Evolutionary conservation across 2,113 vertebrate genomes (phyloP).

Genomic region (Plotosus lineatus): DNA sequence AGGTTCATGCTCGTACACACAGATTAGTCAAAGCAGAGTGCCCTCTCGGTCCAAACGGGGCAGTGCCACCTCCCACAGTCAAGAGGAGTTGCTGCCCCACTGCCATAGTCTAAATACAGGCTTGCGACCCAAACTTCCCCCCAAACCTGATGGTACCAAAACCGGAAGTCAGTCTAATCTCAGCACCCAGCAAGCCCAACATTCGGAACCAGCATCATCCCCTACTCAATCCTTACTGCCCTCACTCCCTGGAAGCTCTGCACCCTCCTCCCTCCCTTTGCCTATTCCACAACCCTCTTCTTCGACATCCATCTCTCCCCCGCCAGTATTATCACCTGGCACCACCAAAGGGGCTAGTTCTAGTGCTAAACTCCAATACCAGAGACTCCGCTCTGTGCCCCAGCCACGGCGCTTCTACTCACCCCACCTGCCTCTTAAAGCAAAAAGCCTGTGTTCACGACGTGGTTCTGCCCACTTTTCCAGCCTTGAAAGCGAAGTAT

Average conservation of each 20-base stretch:
- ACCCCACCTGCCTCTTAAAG: constrained; percentile 80
- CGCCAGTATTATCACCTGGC: constrained; percentile 56
- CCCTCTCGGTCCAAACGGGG: constrained; percentile 75
- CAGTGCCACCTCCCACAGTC: constrained; percentile 75
- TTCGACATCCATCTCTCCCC: constrained; percentile 70
- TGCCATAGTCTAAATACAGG: constrained; percentile 78
- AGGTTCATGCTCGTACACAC: constrained; percentile 76
- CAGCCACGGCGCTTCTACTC: constrained; percentile 79
- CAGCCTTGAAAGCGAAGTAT: constrained; percentile 93
- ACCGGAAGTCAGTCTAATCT: constrained; percentile 90
- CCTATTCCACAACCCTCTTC: constrained; percentile 72
- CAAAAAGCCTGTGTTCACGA: constrained; percentile 85
- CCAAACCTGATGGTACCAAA: constrained; percentile 74
- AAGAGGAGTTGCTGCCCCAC: constrained; percentile 83
- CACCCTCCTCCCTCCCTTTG: constrained; percentile 72
- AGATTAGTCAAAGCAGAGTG: constrained; percentile 75
- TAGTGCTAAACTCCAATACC: constrained; percentile 80
- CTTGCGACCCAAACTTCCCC: constrained; percentile 71
- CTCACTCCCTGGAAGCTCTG: constrained; percentile 59
- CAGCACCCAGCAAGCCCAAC: constrained; percentile 77
- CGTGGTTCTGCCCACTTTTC: constrained; percentile 91
- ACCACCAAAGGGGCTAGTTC: constrained; percentile 55
- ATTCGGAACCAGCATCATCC: constrained; percentile 70
- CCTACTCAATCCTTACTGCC: constrained; percentile 66
- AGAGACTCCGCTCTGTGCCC: constrained; percentile 79